These are phyloP conservation scores for Noctilio leporinus DNA, from an alignment of 2,113 vertebrate species.

Conservation along the genomic window DNA sequence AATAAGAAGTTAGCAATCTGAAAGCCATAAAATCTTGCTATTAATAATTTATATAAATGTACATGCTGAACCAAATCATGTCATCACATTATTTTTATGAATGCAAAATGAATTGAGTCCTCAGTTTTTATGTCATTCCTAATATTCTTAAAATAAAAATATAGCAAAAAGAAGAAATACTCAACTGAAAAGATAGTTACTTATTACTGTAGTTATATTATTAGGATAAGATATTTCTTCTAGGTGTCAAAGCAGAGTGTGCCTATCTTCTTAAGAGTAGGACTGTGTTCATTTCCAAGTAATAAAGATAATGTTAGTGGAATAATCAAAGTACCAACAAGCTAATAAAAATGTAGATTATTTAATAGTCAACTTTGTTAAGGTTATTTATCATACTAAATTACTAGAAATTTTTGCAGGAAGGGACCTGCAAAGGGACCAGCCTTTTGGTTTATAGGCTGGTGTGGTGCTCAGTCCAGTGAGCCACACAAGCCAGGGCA, in stretches of 20 bases:
- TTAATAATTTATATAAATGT: conserved; percentile 37
- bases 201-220: background rate
- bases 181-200: background rate
- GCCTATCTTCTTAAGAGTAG: background rate
- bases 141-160: conserved; percentile 2
- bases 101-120: conserved; percentile 17
- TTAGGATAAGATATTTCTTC: background rate
- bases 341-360: background rate
- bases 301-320: background rate
- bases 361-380: background rate
- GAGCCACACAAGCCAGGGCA: no score
- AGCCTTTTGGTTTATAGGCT: no score
- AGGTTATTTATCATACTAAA: background rate
- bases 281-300: background rate
- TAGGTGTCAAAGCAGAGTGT: background rate
- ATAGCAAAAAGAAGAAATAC: background rate
- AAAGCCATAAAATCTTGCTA: conserved; percentile 40
- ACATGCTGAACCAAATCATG: background rate
- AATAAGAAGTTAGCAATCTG: conserved; percentile 18
- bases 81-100: conserved; percentile 15
- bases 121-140: background rate
- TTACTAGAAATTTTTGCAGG: background rate
- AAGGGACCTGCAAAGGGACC: no score
- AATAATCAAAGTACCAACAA: background rate
- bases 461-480: no score